phyloP scores from a whole-genome alignment of 1,140 invertebrate species.

The Solen grandis region DNA sequence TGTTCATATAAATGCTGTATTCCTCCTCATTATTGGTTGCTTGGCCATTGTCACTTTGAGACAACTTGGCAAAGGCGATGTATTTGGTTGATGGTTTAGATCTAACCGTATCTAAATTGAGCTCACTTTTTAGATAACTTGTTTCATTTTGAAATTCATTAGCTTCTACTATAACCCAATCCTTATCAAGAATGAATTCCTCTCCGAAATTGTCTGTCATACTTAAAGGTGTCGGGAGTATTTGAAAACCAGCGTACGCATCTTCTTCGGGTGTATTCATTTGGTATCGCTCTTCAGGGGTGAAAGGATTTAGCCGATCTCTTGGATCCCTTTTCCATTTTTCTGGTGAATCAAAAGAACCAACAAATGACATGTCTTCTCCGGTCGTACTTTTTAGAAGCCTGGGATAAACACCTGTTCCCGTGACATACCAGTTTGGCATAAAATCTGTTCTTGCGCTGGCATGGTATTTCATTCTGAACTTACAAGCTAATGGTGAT shows the following conservation, averaged over 20 bases:
- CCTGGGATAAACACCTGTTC: background rate
- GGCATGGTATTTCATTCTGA: background rate
- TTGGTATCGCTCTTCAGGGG: constrained; percentile 14
- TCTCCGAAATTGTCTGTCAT: background rate
- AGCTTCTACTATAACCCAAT: constrained; percentile 11
- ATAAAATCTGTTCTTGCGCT: constrained; percentile 18
- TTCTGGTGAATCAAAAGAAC: background rate
- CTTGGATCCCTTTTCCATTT: constrained; percentile 34
- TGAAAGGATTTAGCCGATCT: constrained; percentile 25
- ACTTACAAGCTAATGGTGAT: background rate
- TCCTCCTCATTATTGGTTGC: constrained; percentile 34
- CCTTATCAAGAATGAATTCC: constrained; percentile 2
- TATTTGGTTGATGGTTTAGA: background rate
- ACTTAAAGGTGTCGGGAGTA: constrained; percentile 32
- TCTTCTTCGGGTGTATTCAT: background rate
- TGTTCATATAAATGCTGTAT: constrained; percentile 58
- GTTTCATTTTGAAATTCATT: background rate
- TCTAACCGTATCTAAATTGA: constrained; percentile 11
- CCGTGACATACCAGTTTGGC: constrained; percentile 46
- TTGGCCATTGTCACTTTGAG: background rate
- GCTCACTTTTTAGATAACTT: background rate
- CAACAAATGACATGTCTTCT: constrained; percentile 25
- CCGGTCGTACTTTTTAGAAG: constrained; percentile 20
- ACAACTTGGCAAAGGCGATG: background rate
- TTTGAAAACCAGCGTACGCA: background rate